Conservation (phyloP, 2,888 invertebrate species). For the Hyppa rectilinea region DNA sequence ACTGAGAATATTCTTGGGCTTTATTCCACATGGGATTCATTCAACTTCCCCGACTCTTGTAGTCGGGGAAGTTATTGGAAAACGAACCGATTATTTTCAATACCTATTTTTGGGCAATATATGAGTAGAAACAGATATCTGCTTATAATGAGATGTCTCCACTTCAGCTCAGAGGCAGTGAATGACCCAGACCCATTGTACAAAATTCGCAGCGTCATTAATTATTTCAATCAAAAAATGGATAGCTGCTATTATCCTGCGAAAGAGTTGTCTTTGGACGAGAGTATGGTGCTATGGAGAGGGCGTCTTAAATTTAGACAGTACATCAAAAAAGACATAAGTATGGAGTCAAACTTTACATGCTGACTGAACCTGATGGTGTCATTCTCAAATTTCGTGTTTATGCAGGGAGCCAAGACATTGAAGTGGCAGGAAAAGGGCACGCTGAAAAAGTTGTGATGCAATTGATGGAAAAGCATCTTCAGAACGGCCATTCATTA, state of each 20-base stretch:
- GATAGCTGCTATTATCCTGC: neutral
- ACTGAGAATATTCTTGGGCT: neutral
- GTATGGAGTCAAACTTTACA: too few relatives aligned
- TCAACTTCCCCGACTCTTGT: neutral
- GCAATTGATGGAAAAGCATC: slow-evolving; percentile 6
- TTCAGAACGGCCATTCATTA: slow-evolving; percentile 2
- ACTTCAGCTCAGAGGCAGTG: neutral
- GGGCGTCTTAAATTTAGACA: neutral
- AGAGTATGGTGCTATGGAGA: slow-evolving; percentile 5
- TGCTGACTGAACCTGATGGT: neutral
- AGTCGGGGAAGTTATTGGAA: neutral
- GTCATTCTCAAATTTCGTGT: slow-evolving; percentile 5
- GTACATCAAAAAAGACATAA: neutral
- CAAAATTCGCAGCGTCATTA: slow-evolving; percentile 1
- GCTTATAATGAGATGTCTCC: slow-evolving; percentile 2
- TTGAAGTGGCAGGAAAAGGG: slow-evolving; percentile 1
- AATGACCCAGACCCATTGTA: neutral
- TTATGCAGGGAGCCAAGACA: slow-evolving; percentile 6
- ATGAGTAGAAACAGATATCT: slow-evolving; percentile 7
- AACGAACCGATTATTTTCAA: slow-evolving; percentile 4
- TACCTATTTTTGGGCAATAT: neutral
- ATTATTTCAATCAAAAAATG: neutral
- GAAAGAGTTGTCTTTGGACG: neutral
- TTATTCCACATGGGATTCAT: slow-evolving; percentile 1
- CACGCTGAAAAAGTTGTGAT: neutral